phyloP scores from a whole-genome alignment of 2,888 invertebrate species.

The Ryuthela nishihirai region DNA sequence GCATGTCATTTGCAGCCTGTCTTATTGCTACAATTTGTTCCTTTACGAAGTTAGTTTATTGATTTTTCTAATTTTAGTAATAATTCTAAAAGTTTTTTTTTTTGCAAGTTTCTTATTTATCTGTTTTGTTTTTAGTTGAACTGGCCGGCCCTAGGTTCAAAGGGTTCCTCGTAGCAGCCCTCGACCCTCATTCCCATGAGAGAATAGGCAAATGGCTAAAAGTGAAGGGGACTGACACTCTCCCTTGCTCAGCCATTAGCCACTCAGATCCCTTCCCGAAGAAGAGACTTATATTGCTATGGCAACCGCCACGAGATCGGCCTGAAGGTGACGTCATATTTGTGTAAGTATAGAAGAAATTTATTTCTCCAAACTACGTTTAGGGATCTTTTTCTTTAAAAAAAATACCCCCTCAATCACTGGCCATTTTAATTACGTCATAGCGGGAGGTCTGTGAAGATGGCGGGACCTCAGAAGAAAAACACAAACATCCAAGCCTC shows the following conservation, averaged over 20 bases:
- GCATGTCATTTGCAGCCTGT: too few species aligned
- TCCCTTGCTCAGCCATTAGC: conserved; percentile 41
- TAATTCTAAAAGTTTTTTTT: too few species aligned
- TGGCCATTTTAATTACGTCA: background rate
- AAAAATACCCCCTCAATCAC: background rate
- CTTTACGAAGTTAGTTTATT: too few species aligned
- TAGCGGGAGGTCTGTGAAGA: too few species aligned
- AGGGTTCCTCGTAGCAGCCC: conserved; percentile 42
- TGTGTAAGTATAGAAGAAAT: conserved; percentile 31
- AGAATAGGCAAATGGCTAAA: conserved; percentile 40
- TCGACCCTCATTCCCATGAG: conserved; percentile 41
- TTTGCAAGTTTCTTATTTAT: too few species aligned
- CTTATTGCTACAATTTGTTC: too few species aligned
- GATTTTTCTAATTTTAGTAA: too few species aligned
- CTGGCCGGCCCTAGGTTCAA: conserved; percentile 40
- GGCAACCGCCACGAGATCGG: conserved; percentile 39
- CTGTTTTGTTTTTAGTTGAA: conserved; percentile 41
- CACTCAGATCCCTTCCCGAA: conserved; percentile 40
- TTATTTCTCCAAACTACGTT: background rate
- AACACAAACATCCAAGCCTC: too few species aligned
- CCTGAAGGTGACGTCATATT: conserved; percentile 40
- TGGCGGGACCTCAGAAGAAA: too few species aligned
- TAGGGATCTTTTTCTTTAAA: too few species aligned
- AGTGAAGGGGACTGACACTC: conserved; percentile 37
- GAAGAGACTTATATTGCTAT: conserved; percentile 37